Base-by-base conservation (phyloP, 2,113 vertebrate species). In the Micronycteris hirsuta region DNA sequence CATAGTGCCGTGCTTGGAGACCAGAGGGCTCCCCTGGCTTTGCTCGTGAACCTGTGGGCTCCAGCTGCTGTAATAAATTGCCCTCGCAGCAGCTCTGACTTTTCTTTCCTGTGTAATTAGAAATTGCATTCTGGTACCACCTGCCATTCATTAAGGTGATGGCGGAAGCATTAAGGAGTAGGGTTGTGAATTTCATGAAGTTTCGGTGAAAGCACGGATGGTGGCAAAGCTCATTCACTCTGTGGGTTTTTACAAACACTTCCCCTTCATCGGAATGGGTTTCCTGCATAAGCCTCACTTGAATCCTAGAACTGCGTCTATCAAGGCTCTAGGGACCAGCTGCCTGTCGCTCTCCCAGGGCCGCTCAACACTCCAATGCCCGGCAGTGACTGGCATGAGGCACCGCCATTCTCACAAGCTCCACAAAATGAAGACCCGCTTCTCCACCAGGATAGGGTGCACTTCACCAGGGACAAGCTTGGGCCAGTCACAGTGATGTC, bases 371-470 rank as follows among this genome's bases (percentile, higher is more conserved):
- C 78, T 94, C 7, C 2, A 17, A 63, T 26, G n/a, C 7, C 68
- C 36, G 63, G 15, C 15, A 74, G 38, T 33, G 83, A 84, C 80
- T 80, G 54, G 4, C 73, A 83, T 16, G 76, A 95, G 76, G 33
- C 20, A n/a, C 74, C 11, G 65, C 65, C 67, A 14, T 71, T 63
- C 12, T 56, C 93, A 86, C 13, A 12, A 31, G n/a, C 54, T 89
- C 45, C 52, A 31, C 71, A 88, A 90, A 96, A 71, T 65, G 43
- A 95, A 93, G 61, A 61, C 76, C 61, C n/a, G 43, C 80, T 92
- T 89, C 86, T 95, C 26, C 31, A 86, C 43, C 41, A 71, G 77
- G 78, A 54, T 65, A 56, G 86, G 22, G n/a, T 94, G 97, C 71
- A 28, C 93, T 88, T 88, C 45, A 70, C 22, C 38, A 74, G 17